phyloP scores from a whole-genome alignment of 92 coral and sea anemone species.

The Parazoanthus swiftii region DNA sequence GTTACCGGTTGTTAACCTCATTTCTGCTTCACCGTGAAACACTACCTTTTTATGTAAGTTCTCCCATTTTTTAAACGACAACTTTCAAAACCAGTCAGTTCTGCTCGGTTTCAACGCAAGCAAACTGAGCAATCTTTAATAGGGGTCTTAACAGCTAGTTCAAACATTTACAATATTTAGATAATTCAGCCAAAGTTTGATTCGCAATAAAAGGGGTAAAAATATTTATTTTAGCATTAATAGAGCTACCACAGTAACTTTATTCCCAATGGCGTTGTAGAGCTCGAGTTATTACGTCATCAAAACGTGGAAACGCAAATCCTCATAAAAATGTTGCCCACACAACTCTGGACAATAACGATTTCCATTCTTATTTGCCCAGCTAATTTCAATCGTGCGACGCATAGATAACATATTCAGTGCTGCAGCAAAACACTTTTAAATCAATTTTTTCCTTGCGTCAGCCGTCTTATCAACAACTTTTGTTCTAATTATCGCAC shows the following conservation, averaged over 20 bases:
- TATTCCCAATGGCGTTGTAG: neutral
- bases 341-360: neutral
- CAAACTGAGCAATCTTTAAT: neutral
- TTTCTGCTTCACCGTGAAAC: neutral
- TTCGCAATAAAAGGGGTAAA: too few relatives aligned
- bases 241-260: too few relatives aligned
- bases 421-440: neutral
- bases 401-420: neutral
- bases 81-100: too few relatives aligned
- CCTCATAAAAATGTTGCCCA: neutral
- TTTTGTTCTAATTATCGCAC: neutral
- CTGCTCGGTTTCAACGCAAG: neutral
- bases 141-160: neutral
- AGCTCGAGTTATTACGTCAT: neutral
- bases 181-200: neutral
- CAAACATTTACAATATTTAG: neutral
- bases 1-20: too few relatives aligned
- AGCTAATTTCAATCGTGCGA: neutral
- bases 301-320: neutral
- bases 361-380: neutral
- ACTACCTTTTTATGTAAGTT: neutral
- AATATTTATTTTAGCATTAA: neutral
- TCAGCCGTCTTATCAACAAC: neutral
- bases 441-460: neutral
- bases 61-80: too few relatives aligned